phyloP scores from a whole-genome alignment of 2,113 vertebrate genomes.

The Archocentrus centrarchus region DNA sequence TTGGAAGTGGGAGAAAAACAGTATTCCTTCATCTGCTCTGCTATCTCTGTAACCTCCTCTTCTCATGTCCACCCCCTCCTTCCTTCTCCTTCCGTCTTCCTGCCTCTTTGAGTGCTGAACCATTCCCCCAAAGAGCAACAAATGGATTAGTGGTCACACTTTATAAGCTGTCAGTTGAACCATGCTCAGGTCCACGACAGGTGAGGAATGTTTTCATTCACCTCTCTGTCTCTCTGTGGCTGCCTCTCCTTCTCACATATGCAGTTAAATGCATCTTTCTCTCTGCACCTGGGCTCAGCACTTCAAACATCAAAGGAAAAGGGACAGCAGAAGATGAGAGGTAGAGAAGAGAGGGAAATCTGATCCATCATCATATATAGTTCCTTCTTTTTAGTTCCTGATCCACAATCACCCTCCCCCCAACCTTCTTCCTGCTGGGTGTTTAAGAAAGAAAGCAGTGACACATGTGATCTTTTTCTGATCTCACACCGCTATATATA shows the following conservation, averaged over 20 bases:
- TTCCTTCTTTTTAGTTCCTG: slow-evolving; percentile 30
- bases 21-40: slow-evolving; percentile 45
- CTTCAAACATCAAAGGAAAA: slow-evolving; percentile 67
- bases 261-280: slow-evolving; percentile 44
- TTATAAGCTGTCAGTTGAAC: slow-evolving; percentile 72
- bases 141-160: slow-evolving; percentile 68
- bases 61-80: background rate
- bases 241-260: slow-evolving; percentile 27
- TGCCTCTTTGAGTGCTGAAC: slow-evolving; percentile 65
- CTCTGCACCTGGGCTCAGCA: slow-evolving; percentile 55
- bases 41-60: slow-evolving; percentile 32
- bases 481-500: background rate
- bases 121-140: slow-evolving; percentile 68
- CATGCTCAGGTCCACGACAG: slow-evolving; percentile 52
- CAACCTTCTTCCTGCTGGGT: background rate
- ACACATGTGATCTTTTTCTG: background rate
- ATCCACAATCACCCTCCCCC: background rate
- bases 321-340: slow-evolving; percentile 55
- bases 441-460: slow-evolving; percentile 30
- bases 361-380: slow-evolving; percentile 62
- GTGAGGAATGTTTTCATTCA: slow-evolving; percentile 75
- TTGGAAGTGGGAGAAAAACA: slow-evolving; percentile 58
- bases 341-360: slow-evolving; percentile 46
- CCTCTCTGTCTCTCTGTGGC: slow-evolving; percentile 49
- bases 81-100: slow-evolving; percentile 38